These are phyloP conservation scores for Xiphorhynchus elegans DNA, from an alignment of 2,113 vertebrate species.

Conservation along the genomic window DNA sequence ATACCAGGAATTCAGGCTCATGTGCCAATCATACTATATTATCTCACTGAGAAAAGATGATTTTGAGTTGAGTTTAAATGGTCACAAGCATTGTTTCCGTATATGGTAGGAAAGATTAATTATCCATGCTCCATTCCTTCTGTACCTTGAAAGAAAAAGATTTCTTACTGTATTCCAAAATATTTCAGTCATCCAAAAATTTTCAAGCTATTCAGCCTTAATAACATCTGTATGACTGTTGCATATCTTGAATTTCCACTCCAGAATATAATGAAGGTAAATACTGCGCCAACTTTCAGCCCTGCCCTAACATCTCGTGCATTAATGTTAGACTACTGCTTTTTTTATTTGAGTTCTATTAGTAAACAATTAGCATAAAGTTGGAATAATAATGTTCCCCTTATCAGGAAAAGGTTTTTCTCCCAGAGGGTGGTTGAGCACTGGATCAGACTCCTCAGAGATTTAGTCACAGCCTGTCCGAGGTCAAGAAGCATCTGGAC, in stretches of 20 bases:
- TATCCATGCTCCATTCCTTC: background rate
- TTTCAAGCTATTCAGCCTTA: background rate
- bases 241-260: background rate
- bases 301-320: background rate
- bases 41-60: background rate
- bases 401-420: background rate
- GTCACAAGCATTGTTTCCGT: background rate
- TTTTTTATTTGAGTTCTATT: background rate
- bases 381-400: background rate
- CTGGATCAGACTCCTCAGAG: background rate
- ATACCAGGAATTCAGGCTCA: background rate
- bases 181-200: background rate
- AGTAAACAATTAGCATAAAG: background rate
- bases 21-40: background rate
- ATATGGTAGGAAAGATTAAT: background rate
- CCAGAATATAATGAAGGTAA: background rate
- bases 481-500: background rate
- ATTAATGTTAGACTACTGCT: background rate
- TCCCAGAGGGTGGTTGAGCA: accelerated
- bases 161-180: background rate
- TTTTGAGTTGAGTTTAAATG: background rate
- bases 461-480: background rate
- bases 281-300: background rate
- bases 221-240: background rate
- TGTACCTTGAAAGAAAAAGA: background rate